A percentile compares a stretch with the other conserved stretches of the same genome.
phyloP scores from a whole-genome alignment of 2,113 vertebrate species.

The Grallaria varia region DNA sequence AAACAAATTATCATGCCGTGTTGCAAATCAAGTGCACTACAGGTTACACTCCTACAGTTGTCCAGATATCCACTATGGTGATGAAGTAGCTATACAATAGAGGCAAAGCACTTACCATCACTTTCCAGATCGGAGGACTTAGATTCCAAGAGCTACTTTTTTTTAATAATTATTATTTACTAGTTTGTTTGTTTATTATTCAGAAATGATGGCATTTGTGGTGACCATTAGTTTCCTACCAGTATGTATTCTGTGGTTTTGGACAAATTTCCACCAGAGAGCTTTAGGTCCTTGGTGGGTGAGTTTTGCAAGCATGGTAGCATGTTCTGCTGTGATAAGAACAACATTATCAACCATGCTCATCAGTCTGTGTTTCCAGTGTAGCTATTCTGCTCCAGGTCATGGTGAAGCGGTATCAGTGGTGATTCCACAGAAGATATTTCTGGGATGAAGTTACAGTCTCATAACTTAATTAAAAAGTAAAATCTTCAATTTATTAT shows the following conservation, averaged over 20 bases:
- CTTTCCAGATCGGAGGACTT: not conserved
- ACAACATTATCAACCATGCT: not conserved
- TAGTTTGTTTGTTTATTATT: not conserved
- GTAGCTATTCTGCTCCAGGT: not conserved
- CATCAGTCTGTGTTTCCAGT: not conserved
- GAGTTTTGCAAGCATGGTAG: not conserved
- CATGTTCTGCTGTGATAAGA: not conserved
- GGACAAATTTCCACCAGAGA: not conserved
- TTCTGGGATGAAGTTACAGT: not conserved
- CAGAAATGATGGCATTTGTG: not conserved
- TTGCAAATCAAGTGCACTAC: not conserved
- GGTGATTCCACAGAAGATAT: not conserved
- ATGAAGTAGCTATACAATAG: not conserved
- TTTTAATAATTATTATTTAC: not conserved
- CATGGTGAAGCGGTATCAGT: not conserved
- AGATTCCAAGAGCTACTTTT: not conserved
- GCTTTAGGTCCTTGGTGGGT: not conserved
- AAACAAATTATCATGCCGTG: not conserved
- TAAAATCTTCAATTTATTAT: not conserved
- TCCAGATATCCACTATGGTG: not conserved
- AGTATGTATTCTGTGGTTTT: not conserved
- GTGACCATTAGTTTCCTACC: not conserved
- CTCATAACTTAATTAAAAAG: not conserved
- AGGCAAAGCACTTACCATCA: not conserved
- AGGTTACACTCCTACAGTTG: not conserved